Conservation (phyloP, 2,797 vertebrate genomes). For the Apogon talboti region DNA sequence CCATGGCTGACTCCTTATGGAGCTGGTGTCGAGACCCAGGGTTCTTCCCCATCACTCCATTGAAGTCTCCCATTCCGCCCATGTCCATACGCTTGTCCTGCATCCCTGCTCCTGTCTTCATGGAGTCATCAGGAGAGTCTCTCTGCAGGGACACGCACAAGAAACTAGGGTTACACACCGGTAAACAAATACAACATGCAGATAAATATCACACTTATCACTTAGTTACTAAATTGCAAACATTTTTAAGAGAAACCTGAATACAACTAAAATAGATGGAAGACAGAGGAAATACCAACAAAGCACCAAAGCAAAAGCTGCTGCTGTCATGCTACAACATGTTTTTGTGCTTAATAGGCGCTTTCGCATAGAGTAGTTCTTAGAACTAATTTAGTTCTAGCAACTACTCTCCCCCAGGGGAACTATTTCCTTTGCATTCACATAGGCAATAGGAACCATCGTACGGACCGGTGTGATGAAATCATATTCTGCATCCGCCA, state of each 20-base stretch:
- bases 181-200: not conserved
- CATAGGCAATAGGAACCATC: too few relatives aligned
- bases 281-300: too few relatives aligned
- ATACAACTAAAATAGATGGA: too few relatives aligned
- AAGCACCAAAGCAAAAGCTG: not conserved
- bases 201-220: not conserved
- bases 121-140: constrained; percentile 92
- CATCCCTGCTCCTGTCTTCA: constrained; percentile 89
- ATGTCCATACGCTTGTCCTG: constrained; percentile 94
- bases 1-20: constrained; percentile 95
- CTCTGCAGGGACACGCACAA: constrained; percentile 82
- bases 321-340: not conserved
- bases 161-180: not conserved
- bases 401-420: too few relatives aligned
- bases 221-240: constrained; percentile 4
- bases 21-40: constrained; percentile 90
- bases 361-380: too few relatives aligned
- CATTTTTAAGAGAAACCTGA: not conserved
- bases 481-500: too few relatives aligned
- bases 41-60: constrained; percentile 90
- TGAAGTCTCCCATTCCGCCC: constrained; percentile 90
- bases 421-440: too few relatives aligned
- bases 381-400: too few relatives aligned
- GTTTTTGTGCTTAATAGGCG: not conserved
- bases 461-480: too few relatives aligned